Conservation (phyloP, 2,888 invertebrate genomes). For the Didymodactylos carnosus region DNA sequence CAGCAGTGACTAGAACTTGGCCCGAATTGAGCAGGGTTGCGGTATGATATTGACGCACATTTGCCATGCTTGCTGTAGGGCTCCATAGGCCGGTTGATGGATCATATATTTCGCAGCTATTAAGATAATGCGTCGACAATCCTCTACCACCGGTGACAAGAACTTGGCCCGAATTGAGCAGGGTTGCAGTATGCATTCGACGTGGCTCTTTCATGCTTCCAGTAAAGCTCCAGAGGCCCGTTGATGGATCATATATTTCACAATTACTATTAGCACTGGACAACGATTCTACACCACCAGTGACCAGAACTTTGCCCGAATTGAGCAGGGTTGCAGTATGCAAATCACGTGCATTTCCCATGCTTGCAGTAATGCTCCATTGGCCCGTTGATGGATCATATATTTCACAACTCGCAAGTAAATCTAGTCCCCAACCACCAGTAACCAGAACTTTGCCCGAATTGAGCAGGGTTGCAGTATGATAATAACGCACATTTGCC, state of each 20-base stretch:
- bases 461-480: neutral
- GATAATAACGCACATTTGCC: neutral
- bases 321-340: neutral
- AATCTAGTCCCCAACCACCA: too few species aligned
- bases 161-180: neutral
- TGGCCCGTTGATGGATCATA: neutral
- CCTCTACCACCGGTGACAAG: neutral
- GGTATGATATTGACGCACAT: neutral
- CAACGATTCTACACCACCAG: too few species aligned
- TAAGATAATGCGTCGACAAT: too few species aligned
- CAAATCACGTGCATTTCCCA: neutral
- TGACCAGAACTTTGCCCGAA: neutral
- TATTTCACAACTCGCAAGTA: neutral
- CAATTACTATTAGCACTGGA: neutral
- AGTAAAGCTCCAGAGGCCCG: neutral
- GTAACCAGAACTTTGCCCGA: neutral
- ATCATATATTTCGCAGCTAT: neutral
- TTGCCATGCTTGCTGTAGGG: neutral
- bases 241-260: neutral
- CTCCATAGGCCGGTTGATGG: neutral
- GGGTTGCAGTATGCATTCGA: neutral
- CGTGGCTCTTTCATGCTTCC: neutral
- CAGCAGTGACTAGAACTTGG: neutral
- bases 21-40: neutral
- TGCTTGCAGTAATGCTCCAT: neutral